Conservation (phyloP, 2,113 vertebrate species). For the Spheniscus mendiculus region DNA sequence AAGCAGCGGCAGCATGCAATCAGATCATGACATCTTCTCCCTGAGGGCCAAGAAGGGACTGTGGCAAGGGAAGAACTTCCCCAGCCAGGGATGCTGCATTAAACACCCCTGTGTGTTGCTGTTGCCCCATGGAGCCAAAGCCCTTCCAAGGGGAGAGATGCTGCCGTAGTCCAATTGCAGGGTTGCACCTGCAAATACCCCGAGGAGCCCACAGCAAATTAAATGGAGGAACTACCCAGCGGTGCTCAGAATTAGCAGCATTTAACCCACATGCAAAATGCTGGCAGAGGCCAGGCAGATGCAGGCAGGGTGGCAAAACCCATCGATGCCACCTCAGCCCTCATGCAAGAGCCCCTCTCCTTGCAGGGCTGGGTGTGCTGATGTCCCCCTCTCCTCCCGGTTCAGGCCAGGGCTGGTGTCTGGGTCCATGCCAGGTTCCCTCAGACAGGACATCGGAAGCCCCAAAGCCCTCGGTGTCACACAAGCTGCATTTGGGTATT, state of each 20-base stretch:
- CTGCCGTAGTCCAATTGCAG: rapidly evolving
- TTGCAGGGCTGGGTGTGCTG: background rate
- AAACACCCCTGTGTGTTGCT: background rate
- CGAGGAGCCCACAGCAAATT: rapidly evolving
- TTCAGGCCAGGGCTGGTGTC: background rate
- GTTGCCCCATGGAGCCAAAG: background rate
- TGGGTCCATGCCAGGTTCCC: background rate
- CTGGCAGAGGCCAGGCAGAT: background rate
- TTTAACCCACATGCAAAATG: background rate
- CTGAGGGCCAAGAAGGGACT: background rate
- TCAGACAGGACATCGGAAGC: no score
- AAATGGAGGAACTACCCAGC: rapidly evolving
- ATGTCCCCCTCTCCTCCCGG: background rate
- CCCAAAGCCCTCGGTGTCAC: background rate
- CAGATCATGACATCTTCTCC: background rate
- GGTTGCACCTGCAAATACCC: background rate
- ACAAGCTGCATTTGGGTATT: background rate
- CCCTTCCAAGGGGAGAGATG: background rate
- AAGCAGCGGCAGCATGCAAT: background rate
- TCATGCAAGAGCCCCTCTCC: background rate
- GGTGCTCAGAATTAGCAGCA: rapidly evolving
- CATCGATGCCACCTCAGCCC: background rate
- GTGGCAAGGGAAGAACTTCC: background rate
- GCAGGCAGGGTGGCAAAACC: background rate
- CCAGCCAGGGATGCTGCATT: background rate